phyloP scores from a whole-genome alignment of 2,113 vertebrate species.

The Xerus inauris region DNA sequence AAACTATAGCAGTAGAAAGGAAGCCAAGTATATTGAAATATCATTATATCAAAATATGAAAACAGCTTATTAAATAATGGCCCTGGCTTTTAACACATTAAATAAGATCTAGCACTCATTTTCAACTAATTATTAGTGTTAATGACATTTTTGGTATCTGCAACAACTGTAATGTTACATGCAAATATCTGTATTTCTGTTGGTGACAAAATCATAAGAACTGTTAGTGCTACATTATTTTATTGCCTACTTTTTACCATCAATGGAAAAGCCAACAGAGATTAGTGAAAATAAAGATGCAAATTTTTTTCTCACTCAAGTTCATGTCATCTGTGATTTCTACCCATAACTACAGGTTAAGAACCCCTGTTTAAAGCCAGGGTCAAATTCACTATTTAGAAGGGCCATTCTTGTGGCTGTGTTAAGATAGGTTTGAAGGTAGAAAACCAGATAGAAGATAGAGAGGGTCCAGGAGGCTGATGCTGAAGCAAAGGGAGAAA shows the following conservation, averaged over 20 bases:
- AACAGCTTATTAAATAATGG: not conserved
- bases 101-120: not conserved
- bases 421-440: not conserved
- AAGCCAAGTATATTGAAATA: not conserved
- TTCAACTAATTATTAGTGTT: not conserved
- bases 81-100: not conserved
- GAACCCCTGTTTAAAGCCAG: not conserved
- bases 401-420: not conserved
- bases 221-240: not conserved
- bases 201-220: not conserved
- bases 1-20: not conserved
- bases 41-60: slow-evolving; percentile 8
- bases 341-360: no score
- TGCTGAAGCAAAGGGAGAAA: not conserved
- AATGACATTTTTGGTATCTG: not conserved
- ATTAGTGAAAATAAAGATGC: not conserved
- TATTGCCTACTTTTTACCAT: not conserved
- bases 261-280: not conserved
- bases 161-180: not conserved
- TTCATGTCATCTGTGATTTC: no score
- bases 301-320: not conserved
- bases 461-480: not conserved
- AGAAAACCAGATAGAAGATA: not conserved
- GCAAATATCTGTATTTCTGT: not conserved
- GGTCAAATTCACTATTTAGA: not conserved